A percentile compares a stretch with the other conserved stretches of the same genome.
Evolutionary conservation across 2,888 invertebrate genomes (phyloP).

Genomic region (Lacanobia oleracea): DNA sequence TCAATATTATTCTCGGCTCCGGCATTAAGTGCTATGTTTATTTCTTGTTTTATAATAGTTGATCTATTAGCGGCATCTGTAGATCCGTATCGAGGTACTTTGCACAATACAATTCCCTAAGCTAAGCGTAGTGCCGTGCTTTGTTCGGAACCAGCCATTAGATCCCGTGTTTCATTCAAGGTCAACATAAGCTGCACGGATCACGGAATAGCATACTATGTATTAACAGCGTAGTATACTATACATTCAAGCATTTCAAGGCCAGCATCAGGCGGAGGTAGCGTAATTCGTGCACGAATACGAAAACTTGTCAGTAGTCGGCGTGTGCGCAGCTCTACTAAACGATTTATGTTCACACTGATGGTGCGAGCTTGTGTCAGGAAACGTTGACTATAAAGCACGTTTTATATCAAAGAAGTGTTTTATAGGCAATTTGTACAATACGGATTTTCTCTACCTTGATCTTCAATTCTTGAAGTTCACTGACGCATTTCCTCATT

Average conservation of each 20-base stretch:
- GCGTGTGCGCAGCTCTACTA: slow-evolving; percentile 34
- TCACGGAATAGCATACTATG: slow-evolving; percentile 34
- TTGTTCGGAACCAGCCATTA: slow-evolving; percentile 45
- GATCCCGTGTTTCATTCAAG: slow-evolving; percentile 46
- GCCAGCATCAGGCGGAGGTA: slow-evolving; percentile 44
- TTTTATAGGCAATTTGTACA: slow-evolving; percentile 3
- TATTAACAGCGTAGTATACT: slow-evolving; percentile 22
- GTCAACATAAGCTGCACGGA: slow-evolving; percentile 47
- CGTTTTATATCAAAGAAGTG: neutral
- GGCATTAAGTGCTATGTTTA: slow-evolving; percentile 35
- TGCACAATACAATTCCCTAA: slow-evolving; percentile 40
- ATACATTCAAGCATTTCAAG: slow-evolving; percentile 58
- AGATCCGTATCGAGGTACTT: slow-evolving; percentile 17
- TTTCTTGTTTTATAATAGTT: slow-evolving; percentile 29
- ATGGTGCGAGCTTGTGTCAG: slow-evolving; percentile 11
- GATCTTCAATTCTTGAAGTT: neutral
- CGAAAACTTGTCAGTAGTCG: slow-evolving; percentile 25
- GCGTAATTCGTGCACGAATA: slow-evolving; percentile 51
- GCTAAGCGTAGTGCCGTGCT: slow-evolving; percentile 35
- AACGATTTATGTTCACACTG: slow-evolving; percentile 34
- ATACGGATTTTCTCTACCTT: neutral
- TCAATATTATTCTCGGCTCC: slow-evolving; percentile 35
- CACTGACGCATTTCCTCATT: neutral
- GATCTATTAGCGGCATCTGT: slow-evolving; percentile 16
- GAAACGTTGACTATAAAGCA: neutral